Conservation (phyloP, 2,888 invertebrate genomes). For the Phlogophora meticulosa region DNA sequence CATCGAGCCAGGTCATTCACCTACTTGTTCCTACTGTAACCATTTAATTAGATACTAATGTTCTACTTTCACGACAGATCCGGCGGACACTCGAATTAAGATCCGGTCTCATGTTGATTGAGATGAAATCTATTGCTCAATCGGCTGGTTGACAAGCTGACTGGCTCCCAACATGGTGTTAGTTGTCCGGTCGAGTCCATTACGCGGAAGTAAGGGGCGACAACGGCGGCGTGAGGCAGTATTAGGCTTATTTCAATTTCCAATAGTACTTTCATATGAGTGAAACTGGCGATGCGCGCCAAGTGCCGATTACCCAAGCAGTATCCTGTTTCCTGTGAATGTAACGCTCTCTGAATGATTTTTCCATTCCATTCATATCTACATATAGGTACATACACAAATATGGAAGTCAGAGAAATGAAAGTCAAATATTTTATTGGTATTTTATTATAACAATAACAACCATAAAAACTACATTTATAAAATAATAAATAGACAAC, state of each 20-base stretch:
- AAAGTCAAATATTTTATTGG: constrained; percentile 51
- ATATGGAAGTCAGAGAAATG: constrained; percentile 40
- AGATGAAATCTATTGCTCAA: constrained; percentile 60
- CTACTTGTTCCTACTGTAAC: constrained; percentile 26
- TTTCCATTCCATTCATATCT: constrained; percentile 56
- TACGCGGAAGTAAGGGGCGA: constrained; percentile 49
- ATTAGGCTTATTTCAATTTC: constrained; percentile 70
- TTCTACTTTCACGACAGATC: constrained; percentile 56
- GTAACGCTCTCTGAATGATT: constrained; percentile 67
- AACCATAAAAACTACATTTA: constrained; percentile 77
- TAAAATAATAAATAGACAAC: constrained; percentile 85
- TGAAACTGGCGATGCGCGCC: constrained; percentile 79
- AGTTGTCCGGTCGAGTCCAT: constrained; percentile 29
- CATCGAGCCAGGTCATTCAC: constrained; percentile 28
- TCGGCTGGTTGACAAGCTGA: constrained; percentile 38
- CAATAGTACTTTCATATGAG: constrained; percentile 80
- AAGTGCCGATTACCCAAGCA: constrained; percentile 78
- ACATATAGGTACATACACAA: constrained; percentile 8
- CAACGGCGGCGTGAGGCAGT: constrained; percentile 35
- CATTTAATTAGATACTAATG: constrained; percentile 42
- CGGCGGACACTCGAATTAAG: constrained; percentile 39
- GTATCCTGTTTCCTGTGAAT: constrained; percentile 75
- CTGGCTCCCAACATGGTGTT: constrained; percentile 42
- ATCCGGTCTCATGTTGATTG: constrained; percentile 52
- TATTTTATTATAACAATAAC: constrained; percentile 80